Evolutionary conservation across 2,888 invertebrate species (phyloP).

Genomic region (Nephrotoma appendiculata): DNA sequence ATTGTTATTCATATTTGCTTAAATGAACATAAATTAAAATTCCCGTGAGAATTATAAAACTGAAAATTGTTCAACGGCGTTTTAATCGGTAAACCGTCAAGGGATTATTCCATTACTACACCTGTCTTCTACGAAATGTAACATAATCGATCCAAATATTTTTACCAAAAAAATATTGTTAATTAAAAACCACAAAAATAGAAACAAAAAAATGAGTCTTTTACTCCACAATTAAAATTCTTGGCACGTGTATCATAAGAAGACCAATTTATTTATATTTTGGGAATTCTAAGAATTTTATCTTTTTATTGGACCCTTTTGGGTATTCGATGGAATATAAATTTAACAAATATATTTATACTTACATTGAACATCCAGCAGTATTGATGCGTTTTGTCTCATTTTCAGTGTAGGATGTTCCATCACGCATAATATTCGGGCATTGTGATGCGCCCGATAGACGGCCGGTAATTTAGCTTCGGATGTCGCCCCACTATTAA

Average conservation of each 20-base stretch:
- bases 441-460: slow-evolving; percentile 73
- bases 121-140: neutral
- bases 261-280: neutral
- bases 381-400: slow-evolving; percentile 30
- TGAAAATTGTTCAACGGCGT: neutral
- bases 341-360: slow-evolving; percentile 9
- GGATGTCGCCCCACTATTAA: slow-evolving; percentile 39
- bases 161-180: neutral
- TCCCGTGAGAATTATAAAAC: neutral
- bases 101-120: neutral
- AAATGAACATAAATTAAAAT: neutral
- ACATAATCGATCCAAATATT: neutral
- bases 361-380: slow-evolving; percentile 34
- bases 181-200: neutral
- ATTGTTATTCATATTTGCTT: too few relatives aligned
- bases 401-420: slow-evolving; percentile 43
- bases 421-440: slow-evolving; percentile 67
- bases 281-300: neutral
- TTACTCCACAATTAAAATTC: neutral
- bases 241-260: neutral
- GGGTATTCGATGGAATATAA: neutral
- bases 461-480: slow-evolving; percentile 57
- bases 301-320: neutral
- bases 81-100: neutral
- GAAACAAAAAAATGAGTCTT: neutral